Evolutionary conservation across 2,888 invertebrate genomes (phyloP), one percentile per base, ranked within the genome.

Genomic region (Dastarcus helophoroides): DNA sequence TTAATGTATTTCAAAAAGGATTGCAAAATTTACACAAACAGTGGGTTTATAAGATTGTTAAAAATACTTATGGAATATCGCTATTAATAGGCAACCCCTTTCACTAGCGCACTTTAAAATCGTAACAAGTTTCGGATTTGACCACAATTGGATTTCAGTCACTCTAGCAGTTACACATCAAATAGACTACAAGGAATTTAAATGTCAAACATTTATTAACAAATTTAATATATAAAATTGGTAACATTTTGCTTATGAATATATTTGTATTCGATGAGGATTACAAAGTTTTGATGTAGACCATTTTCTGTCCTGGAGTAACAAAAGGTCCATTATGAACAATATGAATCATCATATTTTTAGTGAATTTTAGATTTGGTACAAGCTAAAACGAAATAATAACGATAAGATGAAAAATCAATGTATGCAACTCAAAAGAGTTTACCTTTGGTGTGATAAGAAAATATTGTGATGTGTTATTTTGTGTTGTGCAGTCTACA

Each of bases 401-500:
- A 32, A 34, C n/a, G n/a, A 22, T 22, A 6, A 10, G 5, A 10
- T 13, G 13, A 7, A 8, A 12, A 25, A 13, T 12, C 12, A 8
- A 13, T n/a, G 6, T 13, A 9, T 10, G 16, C 16, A 15, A 7
- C 8, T 19, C 19, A 10, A 23, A 23, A 23, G 24, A 27, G 27
- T 45, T 53, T 60, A 91, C 86, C 68, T 94, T 94, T n/a, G 94
- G 94, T 2, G 93, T 90, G 0, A 94, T 69, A 22, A 94, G 67
- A 57, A 94, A 90, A 59, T 91, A 94, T 53, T 94, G 94, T 0
- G 83, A 70, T 0, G 80, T 74, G 24, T 71, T 68, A 3, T 63
- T 59, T 33, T 68, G 66, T 3, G 78, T 77, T 0, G 88, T 85
- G 26, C 80, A 76, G 30, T 76, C 68, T 1, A 86, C 75, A 1